Percentiles rank a stretch among this genome's conserved stretches.
phyloP scores from a whole-genome alignment of 2,888 invertebrate genomes.

The Polymixis flavicincta region DNA sequence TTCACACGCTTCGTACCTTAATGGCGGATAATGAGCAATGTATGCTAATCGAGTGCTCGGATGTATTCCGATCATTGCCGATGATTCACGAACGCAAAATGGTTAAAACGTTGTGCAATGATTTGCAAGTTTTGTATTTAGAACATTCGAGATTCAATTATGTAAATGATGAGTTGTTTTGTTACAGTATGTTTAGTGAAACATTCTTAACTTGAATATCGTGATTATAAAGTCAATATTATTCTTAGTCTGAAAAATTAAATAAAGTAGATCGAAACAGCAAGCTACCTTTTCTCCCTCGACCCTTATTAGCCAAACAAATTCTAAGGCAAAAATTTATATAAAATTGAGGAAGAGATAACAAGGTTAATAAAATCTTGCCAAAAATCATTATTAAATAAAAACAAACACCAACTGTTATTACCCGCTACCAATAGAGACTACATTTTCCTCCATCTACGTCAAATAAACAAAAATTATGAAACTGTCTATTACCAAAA shows the following conservation, averaged over 20 bases:
- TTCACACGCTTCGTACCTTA: constrained; percentile 43
- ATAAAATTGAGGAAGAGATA: not conserved
- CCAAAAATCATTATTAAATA: constrained; percentile 18
- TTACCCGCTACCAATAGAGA: constrained; percentile 8
- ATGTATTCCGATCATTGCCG: constrained; percentile 41
- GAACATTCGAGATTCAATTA: constrained; percentile 47
- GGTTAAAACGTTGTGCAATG: constrained; percentile 40
- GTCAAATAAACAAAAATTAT: constrained; percentile 46
- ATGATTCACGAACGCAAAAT: constrained; percentile 46
- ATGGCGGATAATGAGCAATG: constrained; percentile 62
- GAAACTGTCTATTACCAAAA: constrained; percentile 18
- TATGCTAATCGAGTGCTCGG: constrained; percentile 62
- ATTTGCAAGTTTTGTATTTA: constrained; percentile 35
- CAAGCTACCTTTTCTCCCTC: too few species aligned
- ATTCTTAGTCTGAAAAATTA: not conserved
- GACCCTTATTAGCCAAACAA: not conserved
- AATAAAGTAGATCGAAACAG: not conserved
- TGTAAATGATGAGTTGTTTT: constrained; percentile 28
- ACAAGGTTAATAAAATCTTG: constrained; percentile 17
- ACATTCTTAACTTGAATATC: not conserved
- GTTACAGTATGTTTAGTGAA: constrained; percentile 15
- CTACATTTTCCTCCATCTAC: constrained; percentile 30
- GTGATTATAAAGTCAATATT: not conserved
- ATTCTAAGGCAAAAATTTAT: not conserved
- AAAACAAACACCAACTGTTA: constrained; percentile 12